Evolutionary conservation across 1,140 invertebrate genomes (phyloP).

Genomic region (Grapholita molesta): DNA sequence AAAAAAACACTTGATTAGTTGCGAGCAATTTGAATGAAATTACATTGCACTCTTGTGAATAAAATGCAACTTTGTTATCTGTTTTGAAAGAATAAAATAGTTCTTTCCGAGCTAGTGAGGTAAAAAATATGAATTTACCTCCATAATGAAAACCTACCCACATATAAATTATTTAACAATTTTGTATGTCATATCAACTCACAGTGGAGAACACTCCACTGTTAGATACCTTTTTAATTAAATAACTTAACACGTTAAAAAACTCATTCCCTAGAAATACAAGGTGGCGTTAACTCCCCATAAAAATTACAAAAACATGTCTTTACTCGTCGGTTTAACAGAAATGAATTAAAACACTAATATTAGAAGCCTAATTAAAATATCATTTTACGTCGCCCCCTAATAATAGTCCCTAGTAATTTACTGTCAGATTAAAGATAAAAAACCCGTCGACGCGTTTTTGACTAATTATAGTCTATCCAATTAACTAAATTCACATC

Average conservation of each 20-base stretch:
- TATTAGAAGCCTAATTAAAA: conserved; percentile 12
- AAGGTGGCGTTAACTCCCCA: background rate
- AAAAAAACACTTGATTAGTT: too few species aligned
- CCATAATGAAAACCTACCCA: too few species aligned
- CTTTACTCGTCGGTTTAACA: background rate
- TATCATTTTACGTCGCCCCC: background rate
- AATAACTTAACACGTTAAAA: background rate
- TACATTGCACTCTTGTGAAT: too few species aligned
- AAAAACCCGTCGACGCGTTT: conserved; percentile 14
- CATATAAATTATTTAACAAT: too few species aligned
- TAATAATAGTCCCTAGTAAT: conserved; percentile 20
- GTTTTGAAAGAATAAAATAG: too few species aligned
- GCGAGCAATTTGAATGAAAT: too few species aligned
- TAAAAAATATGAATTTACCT: too few species aligned
- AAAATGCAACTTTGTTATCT: too few species aligned
- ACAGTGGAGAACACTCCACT: too few species aligned
- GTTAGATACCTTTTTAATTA: too few species aligned
- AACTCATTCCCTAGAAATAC: background rate
- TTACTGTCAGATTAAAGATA: conserved; percentile 18
- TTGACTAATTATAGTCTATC: conserved; percentile 24
- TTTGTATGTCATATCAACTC: too few species aligned
- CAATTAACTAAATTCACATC: conserved; percentile 23
- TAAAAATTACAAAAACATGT: background rate
- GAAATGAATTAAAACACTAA: conserved; percentile 2
- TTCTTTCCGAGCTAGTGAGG: too few species aligned